phyloP scores from a whole-genome alignment of 2,797 vertebrate genomes.

The Garrulus glandarius region DNA sequence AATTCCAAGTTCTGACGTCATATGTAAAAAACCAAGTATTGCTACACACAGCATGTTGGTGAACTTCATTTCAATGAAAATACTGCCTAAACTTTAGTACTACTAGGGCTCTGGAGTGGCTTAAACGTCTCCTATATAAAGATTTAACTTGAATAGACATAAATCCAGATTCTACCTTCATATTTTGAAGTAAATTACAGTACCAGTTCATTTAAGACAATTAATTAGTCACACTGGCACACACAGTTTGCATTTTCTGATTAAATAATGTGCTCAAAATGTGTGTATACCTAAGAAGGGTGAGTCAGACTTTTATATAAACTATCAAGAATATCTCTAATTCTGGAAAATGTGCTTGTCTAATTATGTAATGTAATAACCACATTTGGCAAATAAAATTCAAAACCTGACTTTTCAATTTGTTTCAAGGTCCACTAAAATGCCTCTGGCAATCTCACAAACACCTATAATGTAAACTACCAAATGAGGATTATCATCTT shows the following conservation, averaged over 20 bases:
- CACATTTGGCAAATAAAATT: neutral
- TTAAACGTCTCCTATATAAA: neutral
- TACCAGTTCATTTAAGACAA: accelerated
- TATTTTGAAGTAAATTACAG: neutral
- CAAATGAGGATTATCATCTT: neutral
- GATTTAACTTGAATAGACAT: neutral
- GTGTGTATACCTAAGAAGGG: neutral
- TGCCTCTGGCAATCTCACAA: neutral
- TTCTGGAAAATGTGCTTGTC: neutral
- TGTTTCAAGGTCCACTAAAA: neutral
- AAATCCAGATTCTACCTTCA: neutral
- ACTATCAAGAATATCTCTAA: neutral
- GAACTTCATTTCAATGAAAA: neutral
- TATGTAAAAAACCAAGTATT: accelerated
- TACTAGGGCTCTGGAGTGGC: neutral
- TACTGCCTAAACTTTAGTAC: neutral
- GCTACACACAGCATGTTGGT: neutral
- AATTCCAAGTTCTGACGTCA: neutral
- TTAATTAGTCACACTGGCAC: neutral
- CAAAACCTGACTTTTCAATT: neutral
- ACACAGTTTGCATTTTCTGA: neutral
- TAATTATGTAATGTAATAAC: neutral
- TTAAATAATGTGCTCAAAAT: neutral
- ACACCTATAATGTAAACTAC: neutral
- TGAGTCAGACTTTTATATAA: neutral